Conservation (phyloP, 2,888 invertebrate genomes). For the Thalpophila matura region DNA sequence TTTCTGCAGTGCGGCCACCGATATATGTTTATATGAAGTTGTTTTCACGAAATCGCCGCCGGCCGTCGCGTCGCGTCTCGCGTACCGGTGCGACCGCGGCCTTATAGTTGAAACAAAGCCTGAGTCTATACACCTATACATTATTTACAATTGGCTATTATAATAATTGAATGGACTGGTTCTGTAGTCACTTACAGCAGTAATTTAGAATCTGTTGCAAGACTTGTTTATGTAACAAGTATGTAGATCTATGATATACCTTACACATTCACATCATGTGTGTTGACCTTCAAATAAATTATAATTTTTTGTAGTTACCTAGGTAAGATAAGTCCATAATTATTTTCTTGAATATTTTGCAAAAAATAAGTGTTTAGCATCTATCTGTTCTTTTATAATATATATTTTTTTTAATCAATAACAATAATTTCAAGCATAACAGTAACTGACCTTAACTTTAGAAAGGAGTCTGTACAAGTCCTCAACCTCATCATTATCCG, state of each 20-base stretch:
- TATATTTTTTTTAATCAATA: not conserved
- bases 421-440: not conserved
- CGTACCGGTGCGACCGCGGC: no score
- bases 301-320: not conserved
- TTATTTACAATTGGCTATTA: conserved; percentile 28
- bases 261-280: not conserved
- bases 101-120: not conserved
- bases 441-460: conserved; percentile 93
- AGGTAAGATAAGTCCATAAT: not conserved
- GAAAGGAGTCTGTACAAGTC: conserved; percentile 96
- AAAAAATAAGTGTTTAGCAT: no score
- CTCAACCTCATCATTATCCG: conserved; percentile 98
- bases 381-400: no score
- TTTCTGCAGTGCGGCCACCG: no score
- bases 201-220: conserved; percentile 42
- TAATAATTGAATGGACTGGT: conserved; percentile 25
- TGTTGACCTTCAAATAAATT: not conserved
- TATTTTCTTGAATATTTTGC: not conserved
- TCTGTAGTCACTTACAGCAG: conserved; percentile 24
- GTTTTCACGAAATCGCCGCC: no score
- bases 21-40: no score
- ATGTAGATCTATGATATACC: conserved; percentile 8
- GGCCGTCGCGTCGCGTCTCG: no score
- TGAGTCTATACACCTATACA: not conserved
- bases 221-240: conserved; percentile 2